Percentiles rank a stretch among this genome's conserved stretches.
These are phyloP conservation scores for Physocephala rufipes DNA, from an alignment of 2,888 invertebrate genomes.

Conservation along the genomic window DNA sequence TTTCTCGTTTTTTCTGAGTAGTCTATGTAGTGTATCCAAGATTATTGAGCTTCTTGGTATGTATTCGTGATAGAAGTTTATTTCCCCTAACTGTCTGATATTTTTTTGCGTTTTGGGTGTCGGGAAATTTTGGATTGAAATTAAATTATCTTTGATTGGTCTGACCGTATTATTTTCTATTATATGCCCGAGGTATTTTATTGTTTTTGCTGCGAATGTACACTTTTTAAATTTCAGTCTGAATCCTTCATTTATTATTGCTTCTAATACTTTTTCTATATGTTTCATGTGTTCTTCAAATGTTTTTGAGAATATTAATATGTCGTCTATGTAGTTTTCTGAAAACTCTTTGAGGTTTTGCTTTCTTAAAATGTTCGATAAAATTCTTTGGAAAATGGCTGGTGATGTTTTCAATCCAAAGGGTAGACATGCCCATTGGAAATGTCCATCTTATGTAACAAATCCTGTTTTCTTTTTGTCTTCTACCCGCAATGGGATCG, in stretches of 20 bases:
- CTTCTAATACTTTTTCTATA: constrained; percentile 40
- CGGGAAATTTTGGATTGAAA: constrained; percentile 43
- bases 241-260: constrained; percentile 43
- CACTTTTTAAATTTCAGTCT: constrained; percentile 42
- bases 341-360: background rate
- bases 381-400: background rate
- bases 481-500: constrained; percentile 11
- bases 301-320: constrained; percentile 22
- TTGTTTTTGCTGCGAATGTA: constrained; percentile 35
- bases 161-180: constrained; percentile 41
- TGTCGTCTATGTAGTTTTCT: background rate
- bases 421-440: constrained; percentile 44
- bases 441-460: constrained; percentile 46
- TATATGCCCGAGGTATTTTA: constrained; percentile 45
- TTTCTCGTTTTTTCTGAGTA: constrained; percentile 40
- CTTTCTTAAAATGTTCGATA: background rate
- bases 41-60: constrained; percentile 40
- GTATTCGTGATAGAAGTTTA: constrained; percentile 43
- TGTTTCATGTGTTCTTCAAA: constrained; percentile 38
- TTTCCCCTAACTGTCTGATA: constrained; percentile 42
- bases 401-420: background rate
- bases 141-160: constrained; percentile 39
- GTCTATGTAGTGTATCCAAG: constrained; percentile 43
- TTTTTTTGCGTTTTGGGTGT: constrained; percentile 42
- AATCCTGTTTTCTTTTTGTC: constrained; percentile 34